These are phyloP conservation scores for Lymantria dispar DNA, from an alignment of 2,888 invertebrate species.

Conservation along the genomic window DNA sequence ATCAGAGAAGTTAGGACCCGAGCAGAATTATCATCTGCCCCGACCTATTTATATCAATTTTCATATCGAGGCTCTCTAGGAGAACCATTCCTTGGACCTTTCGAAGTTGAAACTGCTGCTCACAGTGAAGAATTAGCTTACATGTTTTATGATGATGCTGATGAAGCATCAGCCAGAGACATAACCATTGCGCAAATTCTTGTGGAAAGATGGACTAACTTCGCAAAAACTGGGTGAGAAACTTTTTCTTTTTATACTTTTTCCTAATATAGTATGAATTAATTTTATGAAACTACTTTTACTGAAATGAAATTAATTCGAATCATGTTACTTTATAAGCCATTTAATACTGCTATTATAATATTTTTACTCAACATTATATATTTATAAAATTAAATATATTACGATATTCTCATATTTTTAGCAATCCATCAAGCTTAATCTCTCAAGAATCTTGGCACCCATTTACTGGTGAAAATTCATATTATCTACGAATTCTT, in stretches of 20 bases:
- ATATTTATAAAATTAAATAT: neutral
- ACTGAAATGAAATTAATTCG: too few relatives aligned
- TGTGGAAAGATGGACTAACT: conserved; percentile 69
- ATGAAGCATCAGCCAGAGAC: conserved; percentile 37
- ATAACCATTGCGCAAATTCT: conserved; percentile 52
- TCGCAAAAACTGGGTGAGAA: conserved; percentile 66
- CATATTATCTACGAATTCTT: conserved; percentile 48
- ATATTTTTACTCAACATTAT: too few relatives aligned
- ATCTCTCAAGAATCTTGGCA: conserved; percentile 50
- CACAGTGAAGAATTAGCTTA: conserved; percentile 70
- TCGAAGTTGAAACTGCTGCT: conserved; percentile 49
- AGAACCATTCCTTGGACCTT: conserved; percentile 48
- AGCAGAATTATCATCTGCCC: conserved; percentile 29
- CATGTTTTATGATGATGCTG: conserved; percentile 45
- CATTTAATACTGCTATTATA: too few relatives aligned
- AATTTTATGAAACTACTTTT: too few relatives aligned
- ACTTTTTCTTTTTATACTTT: too few relatives aligned
- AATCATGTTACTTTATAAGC: neutral
- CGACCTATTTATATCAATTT: conserved; percentile 66
- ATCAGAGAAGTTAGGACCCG: conserved; percentile 58
- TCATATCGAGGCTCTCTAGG: conserved; percentile 64
- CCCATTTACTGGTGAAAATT: conserved; percentile 41
- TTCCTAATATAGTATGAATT: too few relatives aligned
- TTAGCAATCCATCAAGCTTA: conserved; percentile 54
- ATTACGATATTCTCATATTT: conserved; percentile 22